Conservation (phyloP, 2,113 vertebrate genomes). For the Psammodynastes pulverulentus region DNA sequence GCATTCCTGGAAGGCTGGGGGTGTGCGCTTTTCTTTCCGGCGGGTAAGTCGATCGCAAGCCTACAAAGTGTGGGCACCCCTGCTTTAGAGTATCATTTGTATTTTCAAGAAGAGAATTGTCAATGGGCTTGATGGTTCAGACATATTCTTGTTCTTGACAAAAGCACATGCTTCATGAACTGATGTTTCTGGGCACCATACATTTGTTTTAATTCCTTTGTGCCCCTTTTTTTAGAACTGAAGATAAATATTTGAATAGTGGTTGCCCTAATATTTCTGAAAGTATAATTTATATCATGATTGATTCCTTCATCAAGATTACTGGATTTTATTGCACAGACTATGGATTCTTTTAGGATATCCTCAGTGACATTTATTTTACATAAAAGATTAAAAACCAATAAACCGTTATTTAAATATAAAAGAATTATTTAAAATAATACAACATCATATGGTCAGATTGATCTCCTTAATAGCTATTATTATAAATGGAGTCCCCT, state of each 20-base stretch:
- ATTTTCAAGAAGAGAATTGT: neutral
- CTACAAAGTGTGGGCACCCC: too few species aligned
- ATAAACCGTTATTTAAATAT: neutral
- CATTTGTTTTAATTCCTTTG: neutral
- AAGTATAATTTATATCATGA: neutral
- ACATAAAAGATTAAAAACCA: neutral
- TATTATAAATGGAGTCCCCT: slow-evolving; percentile 29
- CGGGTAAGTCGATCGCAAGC: too few species aligned
- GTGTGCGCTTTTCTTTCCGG: too few species aligned
- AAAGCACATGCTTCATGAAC: neutral
- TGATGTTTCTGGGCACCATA: neutral
- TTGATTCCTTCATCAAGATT: neutral
- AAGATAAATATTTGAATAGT: neutral
- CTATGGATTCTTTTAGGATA: neutral
- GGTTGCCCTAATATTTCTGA: neutral
- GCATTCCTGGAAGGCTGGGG: too few species aligned
- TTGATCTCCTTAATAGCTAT: slow-evolving; percentile 46
- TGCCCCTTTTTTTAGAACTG: neutral
- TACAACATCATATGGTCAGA: slow-evolving; percentile 6
- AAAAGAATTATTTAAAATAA: slow-evolving; percentile 21
- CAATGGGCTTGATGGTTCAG: neutral
- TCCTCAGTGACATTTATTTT: neutral
- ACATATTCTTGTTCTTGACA: neutral
- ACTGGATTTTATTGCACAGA: neutral
- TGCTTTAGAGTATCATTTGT: neutral